Evolutionary conservation across 1,140 invertebrate genomes (phyloP).

Genomic region (Megathymus violae): DNA sequence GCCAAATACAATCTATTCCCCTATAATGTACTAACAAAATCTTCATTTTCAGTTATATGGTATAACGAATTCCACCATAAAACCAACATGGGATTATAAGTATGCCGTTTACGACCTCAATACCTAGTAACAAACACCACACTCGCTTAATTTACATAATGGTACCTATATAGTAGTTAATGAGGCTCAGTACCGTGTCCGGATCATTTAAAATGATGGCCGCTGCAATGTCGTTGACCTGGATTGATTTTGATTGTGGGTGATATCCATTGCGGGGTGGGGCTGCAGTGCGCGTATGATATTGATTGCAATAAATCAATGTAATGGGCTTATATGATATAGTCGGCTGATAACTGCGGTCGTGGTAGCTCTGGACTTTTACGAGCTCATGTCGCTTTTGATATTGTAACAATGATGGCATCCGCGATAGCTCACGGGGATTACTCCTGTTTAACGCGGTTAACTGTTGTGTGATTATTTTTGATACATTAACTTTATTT

Average conservation of each 20-base stretch:
- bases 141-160: slow-evolving; percentile 34
- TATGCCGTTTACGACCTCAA: slow-evolving; percentile 27
- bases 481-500: background rate
- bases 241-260: slow-evolving; percentile 27
- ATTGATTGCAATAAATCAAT: slow-evolving; percentile 31
- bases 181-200: slow-evolving; percentile 32
- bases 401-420: slow-evolving; percentile 25
- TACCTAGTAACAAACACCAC: slow-evolving; percentile 28
- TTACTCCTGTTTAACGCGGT: background rate
- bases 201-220: slow-evolving; percentile 36
- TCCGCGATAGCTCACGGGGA: slow-evolving; percentile 19
- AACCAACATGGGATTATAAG: slow-evolving; percentile 8
- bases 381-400: slow-evolving; percentile 25
- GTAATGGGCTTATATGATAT: slow-evolving; percentile 17
- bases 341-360: slow-evolving; percentile 8
- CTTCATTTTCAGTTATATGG: slow-evolving; percentile 3
- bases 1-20: slow-evolving; percentile 1
- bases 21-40: slow-evolving; percentile 12
- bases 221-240: slow-evolving; percentile 34
- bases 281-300: slow-evolving; percentile 21
- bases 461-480: slow-evolving; percentile 2
- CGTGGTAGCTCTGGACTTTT: slow-evolving; percentile 17
- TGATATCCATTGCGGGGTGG: slow-evolving; percentile 31
- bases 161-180: slow-evolving; percentile 29
- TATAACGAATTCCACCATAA: slow-evolving; percentile 17